Percentiles rank a stretch among this genome's conserved stretches.
Evolutionary conservation across 2,113 vertebrate genomes (phyloP).

Genomic region (Sialia sialis): DNA sequence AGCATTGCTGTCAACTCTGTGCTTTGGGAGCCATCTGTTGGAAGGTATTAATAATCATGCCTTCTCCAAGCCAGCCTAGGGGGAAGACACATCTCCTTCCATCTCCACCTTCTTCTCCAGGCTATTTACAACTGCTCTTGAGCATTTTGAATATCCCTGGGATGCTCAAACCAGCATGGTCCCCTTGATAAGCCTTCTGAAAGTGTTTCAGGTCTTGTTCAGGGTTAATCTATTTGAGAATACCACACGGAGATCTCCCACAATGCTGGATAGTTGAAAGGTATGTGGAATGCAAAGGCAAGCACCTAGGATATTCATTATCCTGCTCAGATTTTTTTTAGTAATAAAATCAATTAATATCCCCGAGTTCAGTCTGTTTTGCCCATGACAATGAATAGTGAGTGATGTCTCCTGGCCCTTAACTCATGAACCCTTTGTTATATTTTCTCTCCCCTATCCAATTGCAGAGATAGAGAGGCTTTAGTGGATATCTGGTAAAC

Average conservation of each 20-base stretch:
- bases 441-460: not conserved
- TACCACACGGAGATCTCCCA: not conserved
- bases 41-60: not conserved
- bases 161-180: not conserved
- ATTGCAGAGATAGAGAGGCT: not conserved
- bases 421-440: accelerated
- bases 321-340: not conserved
- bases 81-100: not conserved
- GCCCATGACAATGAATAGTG: too few relatives aligned
- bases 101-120: not conserved
- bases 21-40: not conserved
- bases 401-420: too few relatives aligned
- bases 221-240: not conserved
- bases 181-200: not conserved
- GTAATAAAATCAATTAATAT: not conserved
- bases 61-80: not conserved
- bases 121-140: not conserved
- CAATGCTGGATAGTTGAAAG: not conserved
- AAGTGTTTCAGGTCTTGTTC: not conserved
- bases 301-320: not conserved
- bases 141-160: not conserved
- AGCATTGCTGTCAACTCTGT: not conserved
- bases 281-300: not conserved
- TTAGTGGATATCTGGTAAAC: not conserved
- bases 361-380: not conserved